phyloP scores from a whole-genome alignment of 2,888 invertebrate species.

The Philereme transversata region DNA sequence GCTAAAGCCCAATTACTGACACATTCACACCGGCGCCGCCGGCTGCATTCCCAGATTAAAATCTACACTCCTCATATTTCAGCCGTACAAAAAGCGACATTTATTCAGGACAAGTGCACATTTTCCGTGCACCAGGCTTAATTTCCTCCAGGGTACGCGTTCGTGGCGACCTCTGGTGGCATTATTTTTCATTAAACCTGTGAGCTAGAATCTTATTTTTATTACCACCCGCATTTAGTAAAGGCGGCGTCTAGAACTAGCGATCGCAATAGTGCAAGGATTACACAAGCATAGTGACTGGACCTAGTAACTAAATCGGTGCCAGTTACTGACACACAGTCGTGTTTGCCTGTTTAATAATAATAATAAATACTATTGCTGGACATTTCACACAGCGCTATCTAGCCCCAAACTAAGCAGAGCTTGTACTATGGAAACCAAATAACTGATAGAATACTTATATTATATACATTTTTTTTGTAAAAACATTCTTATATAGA shows the following conservation, averaged over 20 bases:
- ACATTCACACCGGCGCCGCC: conserved; percentile 9
- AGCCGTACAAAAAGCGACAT: conserved; percentile 30
- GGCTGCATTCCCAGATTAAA: conserved; percentile 30
- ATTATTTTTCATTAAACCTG: conserved; percentile 63
- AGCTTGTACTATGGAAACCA: too few relatives aligned
- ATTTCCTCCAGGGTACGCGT: conserved; percentile 28
- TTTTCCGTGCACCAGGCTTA: conserved; percentile 35
- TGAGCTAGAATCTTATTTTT: conserved; percentile 55
- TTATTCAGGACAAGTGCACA: conserved; percentile 32
- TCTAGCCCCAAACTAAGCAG: too few relatives aligned
- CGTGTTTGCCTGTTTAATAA: too few relatives aligned
- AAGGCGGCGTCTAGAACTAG: conserved; percentile 8
- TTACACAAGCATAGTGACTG: too few relatives aligned
- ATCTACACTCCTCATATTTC: conserved; percentile 33
- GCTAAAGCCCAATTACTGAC: conserved; percentile 19
- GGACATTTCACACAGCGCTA: too few relatives aligned
- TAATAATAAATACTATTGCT: too few relatives aligned
- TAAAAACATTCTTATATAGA: too few relatives aligned
- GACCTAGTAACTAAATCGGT: too few relatives aligned
- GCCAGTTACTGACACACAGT: too few relatives aligned
- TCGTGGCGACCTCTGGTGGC: conserved; percentile 39
- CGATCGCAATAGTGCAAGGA: neutral
- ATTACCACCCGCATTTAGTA: conserved; percentile 45
- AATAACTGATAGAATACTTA: too few relatives aligned
- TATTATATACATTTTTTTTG: too few relatives aligned